These are phyloP conservation scores for Fabriciana adippe DNA, from an alignment of 2,888 invertebrate genomes.

Conservation along the genomic window DNA sequence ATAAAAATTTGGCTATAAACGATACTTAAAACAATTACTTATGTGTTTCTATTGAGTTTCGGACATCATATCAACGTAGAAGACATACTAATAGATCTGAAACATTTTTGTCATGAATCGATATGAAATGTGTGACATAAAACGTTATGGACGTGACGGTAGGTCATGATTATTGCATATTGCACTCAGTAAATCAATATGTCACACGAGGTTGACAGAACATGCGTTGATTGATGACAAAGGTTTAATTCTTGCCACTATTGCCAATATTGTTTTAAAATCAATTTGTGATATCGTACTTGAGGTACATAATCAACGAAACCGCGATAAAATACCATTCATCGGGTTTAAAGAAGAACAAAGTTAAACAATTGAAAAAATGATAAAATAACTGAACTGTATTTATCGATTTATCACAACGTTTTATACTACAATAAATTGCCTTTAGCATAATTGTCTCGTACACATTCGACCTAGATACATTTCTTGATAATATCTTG, in stretches of 20 bases:
- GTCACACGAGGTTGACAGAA: constrained; percentile 29
- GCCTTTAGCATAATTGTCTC: not conserved
- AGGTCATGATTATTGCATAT: constrained; percentile 28
- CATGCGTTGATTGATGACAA: constrained; percentile 31
- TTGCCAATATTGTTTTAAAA: constrained; percentile 31
- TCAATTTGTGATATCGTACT: constrained; percentile 22
- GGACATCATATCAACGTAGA: not conserved
- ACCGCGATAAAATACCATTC: constrained; percentile 26
- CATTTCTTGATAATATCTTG: not conserved
- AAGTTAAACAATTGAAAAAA: constrained; percentile 10
- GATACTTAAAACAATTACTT: constrained; percentile 7
- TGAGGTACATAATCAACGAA: constrained; percentile 9
- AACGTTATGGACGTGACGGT: constrained; percentile 19
- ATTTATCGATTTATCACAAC: constrained; percentile 4
- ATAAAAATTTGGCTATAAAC: constrained; percentile 37
- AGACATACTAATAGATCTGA: not conserved
- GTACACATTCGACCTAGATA: constrained; percentile 3
- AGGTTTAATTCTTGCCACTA: constrained; percentile 33
- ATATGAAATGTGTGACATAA: not conserved
- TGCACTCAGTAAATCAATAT: constrained; percentile 22
- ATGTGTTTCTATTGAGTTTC: not conserved
- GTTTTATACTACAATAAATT: constrained; percentile 5
- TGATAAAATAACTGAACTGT: constrained; percentile 23
- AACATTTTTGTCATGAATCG: not conserved
- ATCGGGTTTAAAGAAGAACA: constrained; percentile 14